Evolutionary conservation across 2,797 vertebrate genomes (phyloP), one percentile per base, ranked within the genome.

Genomic region (Acropternis orthonyx): DNA sequence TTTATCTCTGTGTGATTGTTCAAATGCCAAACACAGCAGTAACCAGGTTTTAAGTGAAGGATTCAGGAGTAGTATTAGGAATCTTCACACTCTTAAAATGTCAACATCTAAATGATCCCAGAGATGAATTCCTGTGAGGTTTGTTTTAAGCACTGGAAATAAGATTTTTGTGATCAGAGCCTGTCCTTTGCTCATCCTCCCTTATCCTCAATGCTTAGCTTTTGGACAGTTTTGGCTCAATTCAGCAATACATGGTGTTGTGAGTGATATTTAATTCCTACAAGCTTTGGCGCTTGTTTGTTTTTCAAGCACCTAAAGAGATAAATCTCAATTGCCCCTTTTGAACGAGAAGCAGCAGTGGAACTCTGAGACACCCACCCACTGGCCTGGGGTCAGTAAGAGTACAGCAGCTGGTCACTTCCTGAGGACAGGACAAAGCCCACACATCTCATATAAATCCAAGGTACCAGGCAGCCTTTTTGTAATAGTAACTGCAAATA

Each of bases 311-410:
- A 21, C 61, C 74, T 51, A 7, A 83, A 74, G 22, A 39, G 41
- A 66, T 59, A 75, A 67, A 55, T 85, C 24, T 69, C 16, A 23
- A 3, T 36, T 82, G 10, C 4, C 13, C 7, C 1, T 41, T 79
- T 63, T 58, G 46, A 62, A 91, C 71, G 61, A 30, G 34, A 48
- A 51, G 61, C 68, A 71, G 32, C 76, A 63, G 36, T 63, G 77
- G 48, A 68, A 37, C 14, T 52, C 0, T 0, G 74, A 46, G 67
- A 10, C 7, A 8, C 4, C 7, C 5, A 43, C 51, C 34, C 8
- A 0, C 22, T 34, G 32, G 13, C 26, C 23, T 39, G 36, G 23
- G 23, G 23, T 54, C 36, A 32, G 37, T 17, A 13, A 2, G 1
- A 15, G 28, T 39, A 10, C 14, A 58, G 37, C 48, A 62, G 24